Percentiles rank a stretch among this genome's conserved stretches.
These are phyloP conservation scores for Uloborus diversus DNA, from an alignment of 1,140 invertebrate genomes.

Conservation along the genomic window DNA sequence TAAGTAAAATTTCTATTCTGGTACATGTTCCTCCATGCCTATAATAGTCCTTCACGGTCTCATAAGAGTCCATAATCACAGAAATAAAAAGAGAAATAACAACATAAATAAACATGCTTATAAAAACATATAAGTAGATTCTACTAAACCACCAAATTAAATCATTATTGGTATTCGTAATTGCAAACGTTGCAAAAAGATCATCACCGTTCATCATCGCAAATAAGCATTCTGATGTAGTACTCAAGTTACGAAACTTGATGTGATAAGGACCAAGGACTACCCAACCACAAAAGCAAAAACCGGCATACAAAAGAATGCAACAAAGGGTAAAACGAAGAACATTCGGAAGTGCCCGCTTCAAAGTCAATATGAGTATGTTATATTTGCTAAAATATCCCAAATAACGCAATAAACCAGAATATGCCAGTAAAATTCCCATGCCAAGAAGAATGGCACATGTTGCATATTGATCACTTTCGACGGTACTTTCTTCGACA, in stretches of 20 bases:
- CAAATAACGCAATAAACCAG: conserved; percentile 94
- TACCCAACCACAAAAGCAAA: conserved; percentile 97
- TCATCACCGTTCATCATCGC: conserved; percentile 97
- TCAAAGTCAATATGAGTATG: conserved; percentile 93
- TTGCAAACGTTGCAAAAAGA: conserved; percentile 98
- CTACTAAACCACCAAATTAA: conserved; percentile 96
- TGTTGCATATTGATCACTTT: conserved; percentile 90
- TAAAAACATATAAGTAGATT: conserved; percentile 97
- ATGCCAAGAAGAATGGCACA: conserved; percentile 93
- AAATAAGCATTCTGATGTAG: conserved; percentile 87
- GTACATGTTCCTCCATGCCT: conserved; percentile 13
- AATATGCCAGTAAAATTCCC: conserved; percentile 96
- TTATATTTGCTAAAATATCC: conserved; percentile 99
- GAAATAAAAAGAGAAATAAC: conserved; percentile 98
- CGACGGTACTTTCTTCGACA: conserved; percentile 82
- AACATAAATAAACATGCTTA: conserved; percentile 97
- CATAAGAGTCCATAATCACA: conserved; percentile 99
- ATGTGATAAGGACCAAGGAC: conserved; percentile 98
- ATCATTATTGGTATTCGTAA: conserved; percentile 78
- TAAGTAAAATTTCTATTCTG: conserved; percentile 26
- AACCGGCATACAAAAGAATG: conserved; percentile 79
- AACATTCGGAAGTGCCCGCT: conserved; percentile 91
- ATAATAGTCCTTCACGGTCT: conserved; percentile 83
- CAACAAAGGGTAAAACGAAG: conserved; percentile 92
- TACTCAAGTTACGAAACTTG: conserved; percentile 90